phyloP scores from a whole-genome alignment of 1,140 invertebrate genomes.

The Patella vulgata region DNA sequence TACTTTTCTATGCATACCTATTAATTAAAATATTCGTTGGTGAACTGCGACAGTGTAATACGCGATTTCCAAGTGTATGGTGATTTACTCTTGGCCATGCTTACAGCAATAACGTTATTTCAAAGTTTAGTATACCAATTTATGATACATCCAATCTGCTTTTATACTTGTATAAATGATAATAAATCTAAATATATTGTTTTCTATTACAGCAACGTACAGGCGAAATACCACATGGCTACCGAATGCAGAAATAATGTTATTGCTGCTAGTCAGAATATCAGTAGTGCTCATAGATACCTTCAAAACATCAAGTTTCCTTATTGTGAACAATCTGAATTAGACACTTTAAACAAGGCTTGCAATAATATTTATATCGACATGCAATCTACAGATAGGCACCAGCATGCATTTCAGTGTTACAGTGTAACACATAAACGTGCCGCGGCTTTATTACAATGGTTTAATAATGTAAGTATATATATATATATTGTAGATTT shows the following conservation, averaged over 20 bases:
- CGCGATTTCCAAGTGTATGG: too few relatives aligned
- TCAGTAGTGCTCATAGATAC: slow-evolving; percentile 71
- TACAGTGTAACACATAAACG: slow-evolving; percentile 70
- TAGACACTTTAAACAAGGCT: slow-evolving; percentile 69
- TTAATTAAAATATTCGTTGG: too few relatives aligned
- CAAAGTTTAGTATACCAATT: too few relatives aligned
- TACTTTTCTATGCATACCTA: too few relatives aligned
- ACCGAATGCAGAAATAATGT: slow-evolving; percentile 73
- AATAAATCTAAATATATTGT: not conserved
- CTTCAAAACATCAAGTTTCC: slow-evolving; percentile 73
- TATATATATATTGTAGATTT: too few relatives aligned
- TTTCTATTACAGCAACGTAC: slow-evolving; percentile 50
- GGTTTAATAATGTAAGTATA: slow-evolving; percentile 71
- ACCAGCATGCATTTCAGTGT: slow-evolving; percentile 69
- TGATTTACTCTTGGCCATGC: too few relatives aligned
- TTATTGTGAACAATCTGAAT: slow-evolving; percentile 72
- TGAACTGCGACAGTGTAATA: too few relatives aligned
- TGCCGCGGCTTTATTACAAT: slow-evolving; percentile 70
- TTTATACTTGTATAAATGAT: too few relatives aligned
- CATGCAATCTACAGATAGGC: slow-evolving; percentile 69
- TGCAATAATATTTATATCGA: slow-evolving; percentile 73
- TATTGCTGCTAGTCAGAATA: slow-evolving; percentile 71
- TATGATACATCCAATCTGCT: too few relatives aligned
- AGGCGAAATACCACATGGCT: slow-evolving; percentile 67
- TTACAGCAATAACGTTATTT: too few relatives aligned